phyloP scores from a whole-genome alignment of 92 coral and sea anemone species.

The Porites rus region DNA sequence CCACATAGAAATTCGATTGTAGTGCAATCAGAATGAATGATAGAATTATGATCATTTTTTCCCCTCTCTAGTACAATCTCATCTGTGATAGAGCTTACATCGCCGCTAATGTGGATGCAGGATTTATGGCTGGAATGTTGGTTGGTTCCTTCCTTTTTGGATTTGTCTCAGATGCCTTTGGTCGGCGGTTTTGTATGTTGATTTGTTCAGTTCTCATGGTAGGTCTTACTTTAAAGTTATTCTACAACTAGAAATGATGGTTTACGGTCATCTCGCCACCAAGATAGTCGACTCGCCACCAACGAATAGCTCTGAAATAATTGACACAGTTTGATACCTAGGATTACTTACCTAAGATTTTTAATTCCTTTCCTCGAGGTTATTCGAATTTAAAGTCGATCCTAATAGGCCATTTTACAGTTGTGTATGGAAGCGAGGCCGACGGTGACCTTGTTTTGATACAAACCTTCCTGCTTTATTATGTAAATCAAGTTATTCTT shows the following conservation, averaged over 20 bases:
- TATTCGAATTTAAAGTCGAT: too few species aligned
- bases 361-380: too few species aligned
- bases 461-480: too few species aligned
- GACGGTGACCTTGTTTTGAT: too few species aligned
- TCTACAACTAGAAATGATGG: neutral
- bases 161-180: constrained; percentile 40
- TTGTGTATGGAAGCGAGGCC: too few species aligned
- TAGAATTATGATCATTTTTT: neutral
- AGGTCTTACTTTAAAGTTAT: neutral
- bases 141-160: constrained; percentile 60
- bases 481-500: too few species aligned
- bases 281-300: too few species aligned
- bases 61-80: constrained; percentile 53
- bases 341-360: too few species aligned
- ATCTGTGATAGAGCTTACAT: constrained; percentile 59
- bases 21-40: neutral
- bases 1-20: neutral
- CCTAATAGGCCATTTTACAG: too few species aligned
- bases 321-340: too few species aligned
- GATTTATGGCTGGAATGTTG: constrained; percentile 63
- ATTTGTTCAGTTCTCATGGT: constrained; percentile 31
- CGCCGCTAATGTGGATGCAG: constrained; percentile 55
- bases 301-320: too few species aligned
- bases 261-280: too few species aligned
- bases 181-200: constrained; percentile 50